phyloP scores from a whole-genome alignment of 2,888 invertebrate species.

The Synanthedon andrenaeformis region DNA sequence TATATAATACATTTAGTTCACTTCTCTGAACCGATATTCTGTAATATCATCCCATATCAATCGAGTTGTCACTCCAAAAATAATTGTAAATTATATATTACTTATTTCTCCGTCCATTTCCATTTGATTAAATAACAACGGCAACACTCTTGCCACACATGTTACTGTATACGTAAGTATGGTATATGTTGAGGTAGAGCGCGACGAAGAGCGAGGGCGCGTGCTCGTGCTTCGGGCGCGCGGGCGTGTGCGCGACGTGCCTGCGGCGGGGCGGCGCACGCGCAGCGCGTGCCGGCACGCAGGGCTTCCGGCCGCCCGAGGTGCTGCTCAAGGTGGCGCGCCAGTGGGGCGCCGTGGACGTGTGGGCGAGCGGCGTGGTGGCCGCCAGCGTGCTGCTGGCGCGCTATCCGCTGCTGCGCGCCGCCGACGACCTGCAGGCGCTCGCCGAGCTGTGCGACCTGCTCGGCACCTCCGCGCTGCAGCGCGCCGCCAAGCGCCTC shows the following conservation, averaged over 20 bases:
- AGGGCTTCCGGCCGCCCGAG: conserved; percentile 47
- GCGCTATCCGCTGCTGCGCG: conserved; percentile 87
- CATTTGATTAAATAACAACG: no score
- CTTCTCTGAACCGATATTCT: no score
- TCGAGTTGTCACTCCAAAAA: no score
- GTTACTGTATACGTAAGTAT: no score
- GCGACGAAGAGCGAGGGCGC: conserved; percentile 4
- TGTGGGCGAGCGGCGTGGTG: conserved; percentile 91
- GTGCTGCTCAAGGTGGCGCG: conserved; percentile 81
- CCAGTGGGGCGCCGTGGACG: conserved; percentile 88
- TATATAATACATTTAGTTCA: no score
- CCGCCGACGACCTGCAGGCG: conserved; percentile 77
- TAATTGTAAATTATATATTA: no score
- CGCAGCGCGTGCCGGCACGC: conserved; percentile 88
- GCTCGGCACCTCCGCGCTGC: conserved; percentile 79
- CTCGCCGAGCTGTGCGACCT: conserved; percentile 85
- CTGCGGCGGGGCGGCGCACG: conserved; percentile 72
- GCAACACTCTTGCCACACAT: no score
- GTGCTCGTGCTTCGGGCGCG: conserved; percentile 78
- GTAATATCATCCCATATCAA: no score
- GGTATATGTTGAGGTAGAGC: no score
- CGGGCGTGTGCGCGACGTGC: conserved; percentile 77
- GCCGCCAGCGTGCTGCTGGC: conserved; percentile 77
- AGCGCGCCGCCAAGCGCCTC: conserved; percentile 74
- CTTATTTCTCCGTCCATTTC: no score